Conservation (phyloP, 2,113 vertebrate species). For the Corythaeola cristata region DNA sequence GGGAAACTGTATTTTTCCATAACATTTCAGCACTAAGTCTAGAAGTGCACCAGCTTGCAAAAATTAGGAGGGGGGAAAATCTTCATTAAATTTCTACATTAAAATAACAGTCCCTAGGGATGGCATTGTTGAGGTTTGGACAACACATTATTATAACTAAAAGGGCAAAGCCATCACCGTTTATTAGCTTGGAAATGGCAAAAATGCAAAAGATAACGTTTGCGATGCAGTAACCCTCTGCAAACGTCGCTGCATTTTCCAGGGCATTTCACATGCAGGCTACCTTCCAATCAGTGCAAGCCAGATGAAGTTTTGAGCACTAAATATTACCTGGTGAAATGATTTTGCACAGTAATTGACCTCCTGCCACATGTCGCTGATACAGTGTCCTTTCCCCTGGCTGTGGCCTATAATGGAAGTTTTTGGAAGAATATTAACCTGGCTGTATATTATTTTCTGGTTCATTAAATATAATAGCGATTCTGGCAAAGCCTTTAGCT, state of each 20-base stretch:
- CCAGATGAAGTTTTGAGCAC: not conserved
- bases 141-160: not conserved
- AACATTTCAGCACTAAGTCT: not conserved
- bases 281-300: conserved; percentile 15
- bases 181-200: not conserved
- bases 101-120: not conserved
- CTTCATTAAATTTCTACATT: not conserved
- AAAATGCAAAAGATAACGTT: conserved; percentile 2
- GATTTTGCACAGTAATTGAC: conserved; percentile 37
- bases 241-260: not conserved
- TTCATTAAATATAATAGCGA: conserved; percentile 57
- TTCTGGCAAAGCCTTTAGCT: conserved; percentile 36
- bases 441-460: conserved; percentile 29
- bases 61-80: not conserved
- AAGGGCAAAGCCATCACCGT: not conserved
- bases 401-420: conserved; percentile 12
- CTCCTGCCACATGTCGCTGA: conserved; percentile 2
- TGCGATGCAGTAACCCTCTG: not conserved
- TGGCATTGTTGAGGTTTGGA: not conserved
- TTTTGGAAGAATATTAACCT: conserved; percentile 46
- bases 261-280: not conserved
- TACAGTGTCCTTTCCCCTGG: conserved; percentile 18
- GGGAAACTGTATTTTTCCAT: not conserved
- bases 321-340: conserved; percentile 34
- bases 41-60: not conserved